Evolutionary conservation across 2,797 vertebrate species (phyloP).

Genomic region (Chrysocyon brachyurus): DNA sequence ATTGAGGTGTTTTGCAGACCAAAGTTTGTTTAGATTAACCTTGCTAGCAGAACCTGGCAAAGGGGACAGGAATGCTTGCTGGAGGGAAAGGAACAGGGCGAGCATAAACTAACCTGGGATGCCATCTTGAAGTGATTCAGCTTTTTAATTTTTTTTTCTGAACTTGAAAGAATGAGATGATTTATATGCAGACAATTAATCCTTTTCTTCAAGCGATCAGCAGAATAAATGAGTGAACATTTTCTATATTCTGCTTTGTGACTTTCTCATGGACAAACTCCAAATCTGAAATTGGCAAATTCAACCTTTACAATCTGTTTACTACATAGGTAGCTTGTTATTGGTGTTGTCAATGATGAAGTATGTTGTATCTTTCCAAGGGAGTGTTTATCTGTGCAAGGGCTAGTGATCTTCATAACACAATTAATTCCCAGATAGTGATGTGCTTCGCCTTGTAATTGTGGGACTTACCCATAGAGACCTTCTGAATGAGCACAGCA

Average conservation of each 20-base stretch:
- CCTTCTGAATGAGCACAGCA: not conserved
- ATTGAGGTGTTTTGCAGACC: not conserved
- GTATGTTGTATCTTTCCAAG: not conserved
- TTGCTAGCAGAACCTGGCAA: not conserved
- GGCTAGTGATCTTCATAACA: not conserved
- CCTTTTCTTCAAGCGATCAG: not conserved
- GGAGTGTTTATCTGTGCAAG: not conserved
- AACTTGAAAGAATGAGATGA: conserved; percentile 48
- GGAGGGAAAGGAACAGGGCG: not conserved
- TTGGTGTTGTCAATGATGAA: not conserved
- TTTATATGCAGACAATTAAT: not conserved
- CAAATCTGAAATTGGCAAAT: not conserved
- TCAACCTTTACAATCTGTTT: not conserved
- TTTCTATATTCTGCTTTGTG: conserved; percentile 9
- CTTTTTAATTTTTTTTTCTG: conserved; percentile 48
- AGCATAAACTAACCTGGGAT: not conserved
- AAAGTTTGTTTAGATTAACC: not conserved
- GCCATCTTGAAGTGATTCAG: conserved; percentile 25
- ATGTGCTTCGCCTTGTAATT: not conserved
- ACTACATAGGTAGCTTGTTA: not conserved
- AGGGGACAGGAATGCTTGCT: not conserved
- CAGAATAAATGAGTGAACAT: not conserved
- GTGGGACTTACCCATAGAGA: not conserved
- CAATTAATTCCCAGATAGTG: not conserved
- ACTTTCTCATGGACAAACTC: conserved; percentile 32